Evolutionary conservation across 2,113 vertebrate genomes (phyloP), one percentile per base, ranked within the genome.

Genomic region (Grus americana): DNA sequence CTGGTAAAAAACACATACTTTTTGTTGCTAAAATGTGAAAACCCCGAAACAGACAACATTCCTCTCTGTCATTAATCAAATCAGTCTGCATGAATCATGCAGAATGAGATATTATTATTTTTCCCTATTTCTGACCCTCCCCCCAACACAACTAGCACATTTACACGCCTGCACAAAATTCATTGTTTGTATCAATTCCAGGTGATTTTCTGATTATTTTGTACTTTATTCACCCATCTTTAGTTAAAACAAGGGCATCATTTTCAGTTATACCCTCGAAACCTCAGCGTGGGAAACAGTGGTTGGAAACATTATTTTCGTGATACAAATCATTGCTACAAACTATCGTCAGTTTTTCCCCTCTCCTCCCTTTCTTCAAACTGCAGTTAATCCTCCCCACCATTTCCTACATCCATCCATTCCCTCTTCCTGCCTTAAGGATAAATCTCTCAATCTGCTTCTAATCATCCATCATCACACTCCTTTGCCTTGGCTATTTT

Each of bases 371-470:
- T 42, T 89, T 79, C 73, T 75, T 75, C 76, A 75, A 94, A 91
- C 54, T 70, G 70, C 58, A 94, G 70, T 79, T 84, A 91, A 92
- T 88, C 73, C 83, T 92, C 65, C 65, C 89, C 40, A 73, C 50
- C 2, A 57, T 54, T 94, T 94, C 49, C 61, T 91, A 62, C 32
- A 72, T 34, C 68, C 70, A 85, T 32, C 49, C 70, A 54, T 85
- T 75, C 83, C 55, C 52, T 50, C 71, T 50, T 94, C 61, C 73
- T 50, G 61, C 66, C 86, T 54, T 75, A 85, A 50, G 61, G 92
- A 92, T 63, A 92, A 93, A 94, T 93, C 44, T 89, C 83, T 94
- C 57, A 36, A 67, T 79, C 61, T 42, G 29, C 46, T 91, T 91
- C 49, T 89, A 58, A 92, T 70, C 61, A 81, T 49, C 73, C 16